phyloP scores from a whole-genome alignment of 2,113 vertebrate species.

The Peromyscus polionotus region DNA sequence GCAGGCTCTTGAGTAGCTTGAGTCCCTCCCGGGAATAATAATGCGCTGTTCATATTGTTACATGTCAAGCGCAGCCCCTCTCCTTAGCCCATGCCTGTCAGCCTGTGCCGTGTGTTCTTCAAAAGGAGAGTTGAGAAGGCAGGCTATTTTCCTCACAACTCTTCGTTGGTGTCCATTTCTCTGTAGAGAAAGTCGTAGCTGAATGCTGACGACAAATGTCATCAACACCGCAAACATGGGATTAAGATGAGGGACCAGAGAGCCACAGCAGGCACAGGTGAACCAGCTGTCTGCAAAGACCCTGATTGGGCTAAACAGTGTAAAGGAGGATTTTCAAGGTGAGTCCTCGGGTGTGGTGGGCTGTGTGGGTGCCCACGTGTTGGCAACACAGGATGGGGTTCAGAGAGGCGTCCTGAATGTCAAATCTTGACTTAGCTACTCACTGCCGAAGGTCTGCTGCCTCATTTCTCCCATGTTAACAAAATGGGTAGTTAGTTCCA shows the following conservation, averaged over 20 bases:
- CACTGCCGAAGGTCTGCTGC: too few species aligned
- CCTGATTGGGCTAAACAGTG: conserved; percentile 50
- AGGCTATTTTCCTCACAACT: conserved; percentile 16
- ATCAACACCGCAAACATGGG: neutral
- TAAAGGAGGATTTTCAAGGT: neutral
- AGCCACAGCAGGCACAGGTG: conserved; percentile 65
- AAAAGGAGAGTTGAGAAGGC: conserved; percentile 2
- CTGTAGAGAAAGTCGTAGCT: neutral
- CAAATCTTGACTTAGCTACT: neutral
- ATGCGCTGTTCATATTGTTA: neutral
- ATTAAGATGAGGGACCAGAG: neutral
- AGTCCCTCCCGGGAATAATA: neutral
- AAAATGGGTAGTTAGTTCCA: neutral
- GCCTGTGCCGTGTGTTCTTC: neutral
- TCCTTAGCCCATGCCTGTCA: neutral
- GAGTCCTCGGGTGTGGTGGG: neutral
- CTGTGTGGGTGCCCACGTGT: too few species aligned
- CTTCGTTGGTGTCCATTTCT: conserved; percentile 12
- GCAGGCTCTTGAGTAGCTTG: neutral
- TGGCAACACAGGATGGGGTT: neutral
- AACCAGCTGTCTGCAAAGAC: conserved; percentile 9
- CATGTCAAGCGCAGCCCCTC: neutral
- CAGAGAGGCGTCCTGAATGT: neutral
- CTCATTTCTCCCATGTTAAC: neutral
- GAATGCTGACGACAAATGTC: neutral